These are phyloP conservation scores for Euphydryas editha DNA, from an alignment of 2,888 invertebrate genomes.

Conservation along the genomic window DNA sequence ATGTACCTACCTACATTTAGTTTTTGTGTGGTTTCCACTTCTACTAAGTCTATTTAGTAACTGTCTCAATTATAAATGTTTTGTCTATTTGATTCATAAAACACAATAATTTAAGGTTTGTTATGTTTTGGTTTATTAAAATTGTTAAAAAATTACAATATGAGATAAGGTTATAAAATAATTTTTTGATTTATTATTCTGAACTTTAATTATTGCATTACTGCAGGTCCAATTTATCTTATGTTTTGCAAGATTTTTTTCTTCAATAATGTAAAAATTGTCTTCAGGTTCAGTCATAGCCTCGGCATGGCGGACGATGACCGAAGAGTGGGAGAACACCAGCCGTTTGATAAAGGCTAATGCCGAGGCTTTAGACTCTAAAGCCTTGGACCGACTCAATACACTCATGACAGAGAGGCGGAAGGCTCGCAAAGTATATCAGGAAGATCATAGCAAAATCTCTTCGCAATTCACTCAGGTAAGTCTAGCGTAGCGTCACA, in stretches of 20 bases:
- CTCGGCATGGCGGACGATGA: conserved; percentile 91
- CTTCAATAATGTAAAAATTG: conserved; percentile 15
- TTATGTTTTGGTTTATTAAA: not conserved
- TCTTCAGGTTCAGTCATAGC: conserved; percentile 85
- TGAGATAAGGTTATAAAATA: too few relatives aligned
- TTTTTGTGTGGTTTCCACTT: too few relatives aligned
- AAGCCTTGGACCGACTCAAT: conserved; percentile 91
- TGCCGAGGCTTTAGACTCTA: conserved; percentile 92
- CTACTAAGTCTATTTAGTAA: too few relatives aligned
- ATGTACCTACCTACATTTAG: too few relatives aligned
- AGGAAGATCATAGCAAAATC: conserved; percentile 94
- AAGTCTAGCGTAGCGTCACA: not conserved
- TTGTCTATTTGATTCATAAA: too few relatives aligned
- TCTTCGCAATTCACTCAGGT: conserved; percentile 91
- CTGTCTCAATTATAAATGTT: too few relatives aligned
- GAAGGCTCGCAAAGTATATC: conserved; percentile 92
- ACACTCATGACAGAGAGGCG: conserved; percentile 94
- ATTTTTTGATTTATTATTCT: too few relatives aligned
- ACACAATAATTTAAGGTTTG: too few relatives aligned
- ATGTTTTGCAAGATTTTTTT: not conserved
- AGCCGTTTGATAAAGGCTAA: conserved; percentile 92
- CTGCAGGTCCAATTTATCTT: not conserved
- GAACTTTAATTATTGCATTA: not conserved
- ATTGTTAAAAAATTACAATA: too few relatives aligned
- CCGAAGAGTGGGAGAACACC: conserved; percentile 94